Base-by-base conservation (phyloP, 2,888 invertebrate genomes). In the Bombylius major region DNA sequence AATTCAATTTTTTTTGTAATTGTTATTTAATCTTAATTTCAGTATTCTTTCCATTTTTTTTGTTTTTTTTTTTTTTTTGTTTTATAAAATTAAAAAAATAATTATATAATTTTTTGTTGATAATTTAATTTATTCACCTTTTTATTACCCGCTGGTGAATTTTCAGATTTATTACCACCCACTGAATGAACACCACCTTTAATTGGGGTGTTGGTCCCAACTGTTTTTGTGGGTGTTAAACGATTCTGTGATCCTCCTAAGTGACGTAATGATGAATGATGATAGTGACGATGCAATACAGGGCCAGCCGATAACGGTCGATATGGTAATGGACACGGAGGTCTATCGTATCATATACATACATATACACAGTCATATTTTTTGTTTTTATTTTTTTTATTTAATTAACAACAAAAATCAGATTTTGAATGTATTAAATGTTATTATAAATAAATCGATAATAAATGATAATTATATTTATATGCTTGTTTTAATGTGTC, bases 241-340 rank as follows among this genome's bases (percentile, higher is more conserved):
- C 65, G 65, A 58, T 61, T 60, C 51, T 65, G 66, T 55, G 65
- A 66, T 64, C 68, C 71, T 65, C 70, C 71, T 64, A 72, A 65
- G 65, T 72, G 72, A 62, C 73, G 70, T 64, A 71, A 65, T 66
- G 72, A 70, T 67, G 69, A 66, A 58, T 60, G 59, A 39, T 57
- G 62, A 51, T 62, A 57, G 65, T 72, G 68, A 58, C 72, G 73
- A 71, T 73, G 72, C 59, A 74, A 65, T 62, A 74, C 68, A 64
- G 73, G 73, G 64, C 73, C 73, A 62, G 74, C 74, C 64, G 73
- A 73, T 67, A 73, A 66, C 61, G 73, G 73, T 58, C 73, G 71
- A 69, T 74, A 69, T 57, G 73, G 74, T 64, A 74, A 66, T 66
- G 72, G 72, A 54, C 67, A 68, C 62, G 70, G 68, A 64, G 74